Evolutionary conservation across 2,888 invertebrate genomes (phyloP).

Genomic region (Celastrina argiolus): DNA sequence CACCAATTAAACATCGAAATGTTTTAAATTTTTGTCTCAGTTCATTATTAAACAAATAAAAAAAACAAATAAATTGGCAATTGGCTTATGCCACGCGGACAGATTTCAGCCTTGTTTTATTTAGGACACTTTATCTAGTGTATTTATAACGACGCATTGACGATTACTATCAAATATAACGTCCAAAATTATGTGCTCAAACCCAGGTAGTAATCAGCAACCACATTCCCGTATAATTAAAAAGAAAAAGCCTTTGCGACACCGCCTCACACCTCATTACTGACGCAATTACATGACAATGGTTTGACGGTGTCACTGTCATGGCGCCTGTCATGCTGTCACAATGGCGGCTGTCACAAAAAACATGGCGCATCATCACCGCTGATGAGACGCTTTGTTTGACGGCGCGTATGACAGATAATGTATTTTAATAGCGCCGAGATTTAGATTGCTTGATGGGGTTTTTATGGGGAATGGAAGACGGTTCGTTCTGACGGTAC

Average conservation of each 20-base stretch:
- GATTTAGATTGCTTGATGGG: slow-evolving; percentile 2
- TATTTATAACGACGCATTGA: no score
- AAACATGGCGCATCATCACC: slow-evolving; percentile 35
- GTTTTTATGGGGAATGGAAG: background rate
- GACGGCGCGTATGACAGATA: slow-evolving; percentile 32
- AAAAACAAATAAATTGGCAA: no score
- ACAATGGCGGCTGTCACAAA: slow-evolving; percentile 26
- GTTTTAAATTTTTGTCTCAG: no score
- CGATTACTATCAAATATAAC: no score
- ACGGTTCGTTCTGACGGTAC: no score
- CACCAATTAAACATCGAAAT: no score
- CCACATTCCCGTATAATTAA: background rate
- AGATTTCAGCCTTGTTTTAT: no score
- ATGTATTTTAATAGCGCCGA: slow-evolving; percentile 9
- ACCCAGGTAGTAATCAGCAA: background rate
- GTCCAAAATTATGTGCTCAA: background rate
- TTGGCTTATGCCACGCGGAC: no score
- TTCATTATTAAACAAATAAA: no score
- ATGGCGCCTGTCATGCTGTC: slow-evolving; percentile 15
- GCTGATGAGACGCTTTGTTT: slow-evolving; percentile 32
- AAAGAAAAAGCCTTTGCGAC: background rate
- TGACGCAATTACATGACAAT: slow-evolving; percentile 1
- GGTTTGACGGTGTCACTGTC: slow-evolving; percentile 10
- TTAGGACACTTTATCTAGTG: no score
- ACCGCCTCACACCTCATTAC: slow-evolving; percentile 14